Base-by-base conservation (phyloP, 23 tunicate genomes). In the Halocynthia aurantium region DNA sequence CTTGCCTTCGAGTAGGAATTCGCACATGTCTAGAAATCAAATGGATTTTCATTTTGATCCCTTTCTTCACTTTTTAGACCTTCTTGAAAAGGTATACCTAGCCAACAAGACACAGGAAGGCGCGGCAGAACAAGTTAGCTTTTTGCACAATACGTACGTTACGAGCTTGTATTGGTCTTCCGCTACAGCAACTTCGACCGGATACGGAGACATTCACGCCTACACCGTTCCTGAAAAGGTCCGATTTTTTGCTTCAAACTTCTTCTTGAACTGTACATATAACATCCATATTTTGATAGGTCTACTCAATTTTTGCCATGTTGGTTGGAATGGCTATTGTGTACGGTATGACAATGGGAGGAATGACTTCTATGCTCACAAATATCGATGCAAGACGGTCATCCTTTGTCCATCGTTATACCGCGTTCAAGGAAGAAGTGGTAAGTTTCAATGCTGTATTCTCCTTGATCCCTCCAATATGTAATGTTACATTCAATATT, bases 91-190 rank as follows among this genome's bases (percentile, higher is more conserved):
- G 18, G 18, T 67, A 19, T 49, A 67, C 12, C 12, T 12, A 15
- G 72, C 72, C 12, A 67, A 31, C 21, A 19, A 13, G 12, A 12
- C 72, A 67, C 13, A 5, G 31, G 31, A 10, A 53, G 78, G 57
- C 31, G 78, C 57, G 5, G 56, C 40, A 53, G 78, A 74, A 5
- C 60, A 84, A 76, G 88, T 89, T 53, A 84, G 88, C 65, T 84
- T 84, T 74, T 67, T 84, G 61, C 81, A 84, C 73, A 84, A 84
- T 52, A 82, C 88, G 15, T 92, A 92, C 79, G 69, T 84, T 5
- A 86, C 91, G 17, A 92, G 98, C 72, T 63, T 92, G 52, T 92
- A 92, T 67, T 92, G 98, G 98, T 76, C 98, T 6, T 61, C 98
- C 19, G 88, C 91, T 5, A 86, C 98, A 12, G 77, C 84, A 8